Evolutionary conservation across 2,888 invertebrate species (phyloP).

Genomic region (Allophyes oxyacanthae): DNA sequence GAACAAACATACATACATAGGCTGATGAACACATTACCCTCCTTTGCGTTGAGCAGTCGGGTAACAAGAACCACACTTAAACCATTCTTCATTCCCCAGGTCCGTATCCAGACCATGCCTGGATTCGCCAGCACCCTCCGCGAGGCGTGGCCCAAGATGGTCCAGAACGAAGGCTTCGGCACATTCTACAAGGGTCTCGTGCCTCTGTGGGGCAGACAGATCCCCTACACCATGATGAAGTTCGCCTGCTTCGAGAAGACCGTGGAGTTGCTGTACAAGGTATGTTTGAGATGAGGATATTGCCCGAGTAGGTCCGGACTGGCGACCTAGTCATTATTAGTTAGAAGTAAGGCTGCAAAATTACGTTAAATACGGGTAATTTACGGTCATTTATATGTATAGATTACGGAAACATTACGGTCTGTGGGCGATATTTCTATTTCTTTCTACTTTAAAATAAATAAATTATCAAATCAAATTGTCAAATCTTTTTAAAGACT

Average conservation of each 20-base stretch:
- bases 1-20: no score
- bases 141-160: conserved; percentile 97
- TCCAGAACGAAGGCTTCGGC: conserved; percentile 94
- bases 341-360: no score
- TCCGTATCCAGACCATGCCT: conserved; percentile 98
- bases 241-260: conserved; percentile 99
- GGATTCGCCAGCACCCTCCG: conserved; percentile 97
- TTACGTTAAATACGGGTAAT: no score
- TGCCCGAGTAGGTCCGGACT: no score
- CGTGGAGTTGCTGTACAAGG: conserved; percentile 96
- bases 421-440: no score
- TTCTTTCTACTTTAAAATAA: no score
- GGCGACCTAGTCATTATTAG: no score
- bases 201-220: conserved; percentile 99
- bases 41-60: neutral
- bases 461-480: no score
- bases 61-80: conserved; percentile 1
- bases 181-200: conserved; percentile 99
- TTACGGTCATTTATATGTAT: no score
- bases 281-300: conserved; percentile 32
- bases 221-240: conserved; percentile 99
- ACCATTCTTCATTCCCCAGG: conserved; percentile 75
- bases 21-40: no score
- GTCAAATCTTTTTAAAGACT: no score
- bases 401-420: no score